phyloP scores from a whole-genome alignment of 1,140 invertebrate genomes.

The Chironomus tepperi region DNA sequence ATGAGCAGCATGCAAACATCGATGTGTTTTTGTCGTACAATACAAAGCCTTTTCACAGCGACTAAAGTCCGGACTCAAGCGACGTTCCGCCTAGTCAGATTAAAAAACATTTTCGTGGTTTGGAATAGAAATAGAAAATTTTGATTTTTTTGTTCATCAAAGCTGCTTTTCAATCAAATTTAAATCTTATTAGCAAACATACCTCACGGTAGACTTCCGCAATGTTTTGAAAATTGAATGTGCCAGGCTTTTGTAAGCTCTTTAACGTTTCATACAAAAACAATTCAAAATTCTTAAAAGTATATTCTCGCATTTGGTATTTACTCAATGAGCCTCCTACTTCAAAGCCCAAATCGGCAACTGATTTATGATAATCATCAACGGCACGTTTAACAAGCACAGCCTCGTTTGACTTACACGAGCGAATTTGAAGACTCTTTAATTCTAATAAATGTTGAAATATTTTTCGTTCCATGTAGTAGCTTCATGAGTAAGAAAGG shows the following conservation, averaged over 20 bases:
- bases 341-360: conserved; percentile 55
- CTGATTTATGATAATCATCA: conserved; percentile 72
- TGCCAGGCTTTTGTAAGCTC: conserved; percentile 60
- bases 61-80: conserved; percentile 46
- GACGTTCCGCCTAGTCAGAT: conserved; percentile 39
- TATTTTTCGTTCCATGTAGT: conserved; percentile 84
- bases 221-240: conserved; percentile 42
- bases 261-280: conserved; percentile 84
- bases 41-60: conserved; percentile 45
- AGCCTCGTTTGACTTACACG: conserved; percentile 79
- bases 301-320: conserved; percentile 61
- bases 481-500: conserved; percentile 45
- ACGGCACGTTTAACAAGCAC: conserved; percentile 77
- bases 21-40: conserved; percentile 74
- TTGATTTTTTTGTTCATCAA: too few species aligned
- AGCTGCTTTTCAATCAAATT: background rate
- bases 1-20: conserved; percentile 81
- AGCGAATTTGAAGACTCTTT: conserved; percentile 84
- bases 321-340: conserved; percentile 42
- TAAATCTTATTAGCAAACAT: conserved; percentile 30
- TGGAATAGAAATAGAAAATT: background rate
- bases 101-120: conserved; percentile 8
- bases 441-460: conserved; percentile 90
- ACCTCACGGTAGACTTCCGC: conserved; percentile 42
- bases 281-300: conserved; percentile 80